Evolutionary conservation across 2,888 invertebrate species (phyloP), one percentile per base, ranked within the genome.

Genomic region (Rhogogaster chlorosoma): DNA sequence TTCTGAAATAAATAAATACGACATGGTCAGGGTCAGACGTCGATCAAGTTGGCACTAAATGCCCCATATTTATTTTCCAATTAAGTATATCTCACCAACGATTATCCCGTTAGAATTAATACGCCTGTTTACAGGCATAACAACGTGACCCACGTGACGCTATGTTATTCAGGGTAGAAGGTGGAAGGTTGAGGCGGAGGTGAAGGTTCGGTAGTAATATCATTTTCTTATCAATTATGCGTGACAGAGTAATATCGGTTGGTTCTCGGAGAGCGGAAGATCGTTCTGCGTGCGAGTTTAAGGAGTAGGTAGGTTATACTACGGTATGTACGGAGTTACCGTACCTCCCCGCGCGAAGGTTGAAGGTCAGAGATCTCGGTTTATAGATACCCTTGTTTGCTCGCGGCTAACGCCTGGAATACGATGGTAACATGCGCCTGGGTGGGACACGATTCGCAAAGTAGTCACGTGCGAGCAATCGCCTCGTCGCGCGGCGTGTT

Each of bases 391-490:
- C 80, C 61, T 61, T 80, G 80, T 80, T 80, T 80, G 80, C 38
- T 22, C 61, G 26, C 26, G 77, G 77, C 53, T 77, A 49, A 77
- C 77, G 57, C 36, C 10, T 61, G 22, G 57, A 36, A 61, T 36
- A 61, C 57, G 77, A 12, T 53, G 49, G 77, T 49, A 53, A 77
- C 53, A 77, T 77, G 77, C 29, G 45, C 75, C 15, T 18, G 7
- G 26, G 49, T 29, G 75, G 53, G 77, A 49, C 12, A 18, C 77
- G 77, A 53, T 77, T 77, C 32, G 29, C 53, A 77, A 77, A 77
- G 53, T 77, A 53, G 77, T 77, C 77, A 77, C 77, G 77, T 75
- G 75, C 49, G 32, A 45, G 49, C 29, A 53, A 77, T 77, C 77
- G 77, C 75, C 75, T 75, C 12, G 75, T 42, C 45, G 61, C 26